These are phyloP conservation scores for Xestia xanthographa DNA, from an alignment of 2,888 invertebrate genomes.

Conservation along the genomic window DNA sequence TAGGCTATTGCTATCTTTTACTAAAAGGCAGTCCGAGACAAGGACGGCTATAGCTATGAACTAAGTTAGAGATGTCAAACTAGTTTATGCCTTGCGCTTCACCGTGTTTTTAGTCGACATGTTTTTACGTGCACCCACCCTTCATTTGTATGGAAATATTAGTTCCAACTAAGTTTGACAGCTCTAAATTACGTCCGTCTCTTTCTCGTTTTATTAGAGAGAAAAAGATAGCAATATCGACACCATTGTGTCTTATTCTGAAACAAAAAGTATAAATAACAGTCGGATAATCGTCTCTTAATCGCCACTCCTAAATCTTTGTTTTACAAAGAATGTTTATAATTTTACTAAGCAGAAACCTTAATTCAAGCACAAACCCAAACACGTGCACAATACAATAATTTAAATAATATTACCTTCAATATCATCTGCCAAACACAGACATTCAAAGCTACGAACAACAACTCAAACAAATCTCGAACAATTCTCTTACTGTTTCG, in stretches of 20 bases:
- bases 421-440: constrained; percentile 30
- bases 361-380: neutral
- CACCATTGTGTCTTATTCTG: neutral
- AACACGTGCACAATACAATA: constrained; percentile 6
- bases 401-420: neutral
- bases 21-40: too few relatives aligned
- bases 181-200: too few relatives aligned
- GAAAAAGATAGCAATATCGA: too few relatives aligned
- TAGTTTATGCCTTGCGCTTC: too few relatives aligned
- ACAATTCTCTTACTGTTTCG: constrained; percentile 38
- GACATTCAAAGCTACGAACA: constrained; percentile 24
- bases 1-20: too few relatives aligned
- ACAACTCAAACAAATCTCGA: constrained; percentile 36
- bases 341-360: neutral
- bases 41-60: too few relatives aligned
- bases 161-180: too few relatives aligned
- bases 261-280: neutral
- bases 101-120: too few relatives aligned
- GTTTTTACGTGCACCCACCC: too few relatives aligned
- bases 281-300: neutral
- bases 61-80: too few relatives aligned
- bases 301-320: neutral
- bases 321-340: neutral
- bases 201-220: too few relatives aligned
- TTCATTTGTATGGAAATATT: too few relatives aligned